A percentile compares a stretch with the other conserved stretches of the same genome.
These are phyloP conservation scores for Apamea sordens DNA, from an alignment of 2,888 invertebrate species.

Conservation along the genomic window DNA sequence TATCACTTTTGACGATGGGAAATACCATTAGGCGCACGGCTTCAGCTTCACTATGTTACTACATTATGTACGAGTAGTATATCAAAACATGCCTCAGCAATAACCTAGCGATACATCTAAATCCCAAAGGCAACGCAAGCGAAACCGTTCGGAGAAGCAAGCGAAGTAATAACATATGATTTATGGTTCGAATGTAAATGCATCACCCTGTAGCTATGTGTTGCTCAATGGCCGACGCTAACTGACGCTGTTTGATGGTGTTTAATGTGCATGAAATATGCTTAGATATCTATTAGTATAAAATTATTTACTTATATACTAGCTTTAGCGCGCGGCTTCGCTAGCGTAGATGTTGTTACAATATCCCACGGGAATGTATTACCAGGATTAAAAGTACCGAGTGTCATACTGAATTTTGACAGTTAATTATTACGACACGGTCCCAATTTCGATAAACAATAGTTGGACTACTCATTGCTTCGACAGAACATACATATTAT, in stretches of 20 bases:
- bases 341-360: background rate
- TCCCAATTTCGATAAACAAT: no score
- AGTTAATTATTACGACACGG: no score
- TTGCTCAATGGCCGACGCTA: slow-evolving; percentile 30
- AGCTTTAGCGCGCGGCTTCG: background rate
- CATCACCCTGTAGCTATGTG: slow-evolving; percentile 13
- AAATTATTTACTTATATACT: background rate
- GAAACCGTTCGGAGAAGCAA: slow-evolving; percentile 27
- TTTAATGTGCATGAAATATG: slow-evolving; percentile 21
- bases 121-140: slow-evolving; percentile 40
- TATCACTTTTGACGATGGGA: background rate
- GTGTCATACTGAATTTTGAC: no score
- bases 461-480: no score
- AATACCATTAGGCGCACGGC: background rate
- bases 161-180: slow-evolving; percentile 57
- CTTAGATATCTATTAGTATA: background rate
- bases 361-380: no score
- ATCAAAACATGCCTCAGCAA: slow-evolving; percentile 23
- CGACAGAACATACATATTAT: no score
- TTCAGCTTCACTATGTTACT: background rate
- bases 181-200: slow-evolving; percentile 57
- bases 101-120: slow-evolving; percentile 42
- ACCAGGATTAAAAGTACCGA: no score
- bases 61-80: background rate
- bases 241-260: slow-evolving; percentile 13